A percentile compares a stretch with the other conserved stretches of the same genome.
These are phyloP conservation scores for Sapayoa aenigma DNA, from an alignment of 2,113 vertebrate species.

Conservation along the genomic window DNA sequence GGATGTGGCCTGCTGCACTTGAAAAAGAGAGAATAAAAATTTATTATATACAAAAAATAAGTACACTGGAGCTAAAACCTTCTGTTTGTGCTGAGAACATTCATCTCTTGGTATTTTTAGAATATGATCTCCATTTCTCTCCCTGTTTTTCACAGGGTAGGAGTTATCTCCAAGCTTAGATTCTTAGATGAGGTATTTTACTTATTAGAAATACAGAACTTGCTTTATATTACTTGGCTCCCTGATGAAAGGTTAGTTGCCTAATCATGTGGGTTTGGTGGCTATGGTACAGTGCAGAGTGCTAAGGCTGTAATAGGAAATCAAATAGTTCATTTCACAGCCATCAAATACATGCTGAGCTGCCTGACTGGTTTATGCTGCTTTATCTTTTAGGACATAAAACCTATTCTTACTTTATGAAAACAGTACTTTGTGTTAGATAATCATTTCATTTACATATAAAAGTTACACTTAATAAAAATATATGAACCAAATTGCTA, in stretches of 20 bases:
- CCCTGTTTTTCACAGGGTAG: not conserved
- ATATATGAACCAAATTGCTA: conserved; percentile 72
- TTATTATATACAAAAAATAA: not conserved
- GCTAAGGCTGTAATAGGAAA: conserved; percentile 63
- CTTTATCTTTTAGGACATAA: conserved; percentile 66
- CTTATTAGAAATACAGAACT: conserved; percentile 21
- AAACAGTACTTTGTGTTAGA: conserved; percentile 68
- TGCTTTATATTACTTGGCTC: not conserved
- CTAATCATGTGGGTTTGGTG: not conserved
- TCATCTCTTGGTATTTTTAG: not conserved
- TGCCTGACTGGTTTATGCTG: conserved; percentile 60
- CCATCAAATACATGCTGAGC: conserved; percentile 58
- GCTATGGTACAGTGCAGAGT: conserved; percentile 16
- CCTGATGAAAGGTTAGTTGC: conserved; percentile 39
- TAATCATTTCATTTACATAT: conserved; percentile 75
- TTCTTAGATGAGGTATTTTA: conserved; percentile 23
- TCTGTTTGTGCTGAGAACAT: not conserved
- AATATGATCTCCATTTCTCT: not conserved
- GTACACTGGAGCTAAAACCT: not conserved
- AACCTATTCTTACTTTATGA: conserved; percentile 70
- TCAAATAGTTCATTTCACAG: conserved; percentile 73
- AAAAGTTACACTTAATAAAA: conserved; percentile 73
- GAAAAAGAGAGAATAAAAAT: not conserved
- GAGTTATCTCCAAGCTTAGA: not conserved
- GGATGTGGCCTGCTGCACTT: not conserved